Conservation (phyloP, 1,140 invertebrate species). For the Trichonephila inaurata region DNA sequence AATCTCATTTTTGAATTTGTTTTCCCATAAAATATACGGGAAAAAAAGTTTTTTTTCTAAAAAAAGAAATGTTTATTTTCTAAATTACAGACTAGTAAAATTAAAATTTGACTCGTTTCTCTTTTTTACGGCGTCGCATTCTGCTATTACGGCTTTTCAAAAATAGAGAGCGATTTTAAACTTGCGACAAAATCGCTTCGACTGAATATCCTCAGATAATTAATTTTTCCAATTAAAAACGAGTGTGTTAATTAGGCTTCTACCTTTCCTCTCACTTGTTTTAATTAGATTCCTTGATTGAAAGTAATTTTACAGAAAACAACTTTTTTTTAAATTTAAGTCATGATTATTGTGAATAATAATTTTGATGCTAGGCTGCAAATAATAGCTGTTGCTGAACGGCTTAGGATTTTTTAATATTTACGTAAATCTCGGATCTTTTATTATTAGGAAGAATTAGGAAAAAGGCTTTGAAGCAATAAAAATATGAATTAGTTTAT, state of each 20-base stretch:
- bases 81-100: not conserved
- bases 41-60: too few relatives aligned
- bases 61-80: not conserved
- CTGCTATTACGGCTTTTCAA: not conserved
- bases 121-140: not conserved
- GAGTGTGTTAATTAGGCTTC: slow-evolving; percentile 36
- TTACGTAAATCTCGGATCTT: not conserved
- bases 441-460: not conserved
- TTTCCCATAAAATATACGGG: not conserved
- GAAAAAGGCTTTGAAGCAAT: not conserved
- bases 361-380: not conserved
- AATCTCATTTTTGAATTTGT: not conserved
- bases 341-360: not conserved
- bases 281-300: slow-evolving; percentile 48
- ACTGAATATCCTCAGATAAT: not conserved
- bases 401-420: not conserved
- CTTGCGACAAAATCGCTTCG: not conserved
- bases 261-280: slow-evolving; percentile 33
- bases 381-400: not conserved
- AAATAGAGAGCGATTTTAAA: not conserved
- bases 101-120: not conserved
- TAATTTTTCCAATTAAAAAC: slow-evolving; percentile 59
- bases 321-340: not conserved
- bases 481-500: not conserved
- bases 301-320: not conserved